A percentile compares a stretch with the other conserved stretches of the same genome.
These are phyloP conservation scores for Heliconius erato DNA, from an alignment of 2,888 invertebrate genomes.

Conservation along the genomic window DNA sequence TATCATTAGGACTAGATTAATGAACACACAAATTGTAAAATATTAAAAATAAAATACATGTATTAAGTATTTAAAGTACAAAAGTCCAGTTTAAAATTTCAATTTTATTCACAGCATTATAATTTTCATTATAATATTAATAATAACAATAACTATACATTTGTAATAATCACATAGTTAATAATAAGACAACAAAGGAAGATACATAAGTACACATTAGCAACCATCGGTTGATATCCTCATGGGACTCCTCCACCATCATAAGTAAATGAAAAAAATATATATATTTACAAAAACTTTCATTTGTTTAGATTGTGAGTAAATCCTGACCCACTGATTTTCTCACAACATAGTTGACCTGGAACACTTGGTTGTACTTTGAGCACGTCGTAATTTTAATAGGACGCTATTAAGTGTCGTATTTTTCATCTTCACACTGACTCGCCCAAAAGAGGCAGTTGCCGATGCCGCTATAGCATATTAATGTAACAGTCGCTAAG, in stretches of 20 bases:
- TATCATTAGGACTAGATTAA: background rate
- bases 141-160: conserved; percentile 73
- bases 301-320: conserved; percentile 1
- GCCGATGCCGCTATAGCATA: conserved; percentile 98
- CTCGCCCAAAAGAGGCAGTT: conserved; percentile 97
- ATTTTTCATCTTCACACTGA: conserved; percentile 90
- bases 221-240: conserved; percentile 38
- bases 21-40: background rate
- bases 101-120: conserved; percentile 46
- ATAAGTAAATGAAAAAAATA: conserved; percentile 57
- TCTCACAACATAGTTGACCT: conserved; percentile 57
- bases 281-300: conserved; percentile 75
- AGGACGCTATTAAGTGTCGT: conserved; percentile 75
- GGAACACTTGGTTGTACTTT: conserved; percentile 70
- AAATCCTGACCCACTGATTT: conserved; percentile 35
- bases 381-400: conserved; percentile 64
- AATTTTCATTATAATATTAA: conserved; percentile 40
- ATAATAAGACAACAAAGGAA: conserved; percentile 67
- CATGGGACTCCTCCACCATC: conserved; percentile 46
- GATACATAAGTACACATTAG: conserved; percentile 76
- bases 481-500: conserved; percentile 95
- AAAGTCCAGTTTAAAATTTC: conserved; percentile 26
- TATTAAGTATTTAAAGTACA: conserved; percentile 16
- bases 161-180: conserved; percentile 64
- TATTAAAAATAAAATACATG: conserved; percentile 3